phyloP scores from a whole-genome alignment of 2,888 invertebrate species.

The Leptogaster cylindrica region DNA sequence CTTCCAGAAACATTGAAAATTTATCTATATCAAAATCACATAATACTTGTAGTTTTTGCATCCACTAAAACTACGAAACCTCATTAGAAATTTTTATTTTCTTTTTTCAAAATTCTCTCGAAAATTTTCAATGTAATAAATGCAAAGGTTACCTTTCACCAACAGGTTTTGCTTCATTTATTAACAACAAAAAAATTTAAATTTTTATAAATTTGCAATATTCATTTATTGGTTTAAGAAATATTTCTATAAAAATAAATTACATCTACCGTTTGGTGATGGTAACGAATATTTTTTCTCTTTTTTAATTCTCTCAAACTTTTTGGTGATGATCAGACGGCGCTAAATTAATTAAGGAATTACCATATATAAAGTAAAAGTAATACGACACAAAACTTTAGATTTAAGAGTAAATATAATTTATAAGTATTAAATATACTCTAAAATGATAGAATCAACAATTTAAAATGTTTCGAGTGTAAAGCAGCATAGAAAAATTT shows the following conservation, averaged over 20 bases:
- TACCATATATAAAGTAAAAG: constrained; percentile 29
- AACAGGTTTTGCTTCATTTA: neutral
- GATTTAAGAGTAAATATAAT: constrained; percentile 15
- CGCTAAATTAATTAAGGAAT: constrained; percentile 47
- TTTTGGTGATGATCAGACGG: constrained; percentile 46
- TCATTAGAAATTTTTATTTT: neutral
- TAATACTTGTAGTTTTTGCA: too few relatives aligned
- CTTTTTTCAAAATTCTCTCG: neutral
- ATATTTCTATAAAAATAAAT: neutral
- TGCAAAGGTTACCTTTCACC: constrained; percentile 44
- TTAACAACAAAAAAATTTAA: neutral
- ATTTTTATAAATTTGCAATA: neutral
- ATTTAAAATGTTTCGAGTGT: too few relatives aligned
- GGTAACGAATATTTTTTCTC: constrained; percentile 40
- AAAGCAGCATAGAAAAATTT: too few relatives aligned
- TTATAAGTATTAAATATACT: neutral
- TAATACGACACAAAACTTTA: neutral
- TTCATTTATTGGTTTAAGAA: neutral
- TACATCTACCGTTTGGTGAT: constrained; percentile 28
- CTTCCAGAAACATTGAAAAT: too few relatives aligned
- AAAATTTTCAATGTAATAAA: neutral
- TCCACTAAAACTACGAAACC: too few relatives aligned
- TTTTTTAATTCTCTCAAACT: constrained; percentile 37
- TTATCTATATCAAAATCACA: too few relatives aligned
- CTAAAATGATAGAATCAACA: too few relatives aligned